Evolutionary conservation across 2,888 invertebrate genomes (phyloP).

Genomic region (Drosophila leonis): DNA sequence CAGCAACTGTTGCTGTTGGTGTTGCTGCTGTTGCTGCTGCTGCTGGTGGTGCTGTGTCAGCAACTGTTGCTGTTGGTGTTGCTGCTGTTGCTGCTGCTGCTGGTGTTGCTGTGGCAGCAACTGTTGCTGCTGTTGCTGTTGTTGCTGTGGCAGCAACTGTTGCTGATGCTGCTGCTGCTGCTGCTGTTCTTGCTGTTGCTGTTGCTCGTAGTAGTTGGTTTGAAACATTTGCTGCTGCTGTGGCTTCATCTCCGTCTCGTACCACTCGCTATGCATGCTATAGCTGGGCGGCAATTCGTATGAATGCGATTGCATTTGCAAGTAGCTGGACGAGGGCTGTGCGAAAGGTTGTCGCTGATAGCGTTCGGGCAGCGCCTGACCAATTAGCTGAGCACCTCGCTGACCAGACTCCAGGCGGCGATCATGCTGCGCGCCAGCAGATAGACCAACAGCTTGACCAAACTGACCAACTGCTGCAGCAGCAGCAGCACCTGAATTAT

Average conservation of each 20-base stretch:
- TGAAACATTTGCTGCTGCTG: not conserved
- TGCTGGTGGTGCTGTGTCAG: not conserved
- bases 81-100: not conserved
- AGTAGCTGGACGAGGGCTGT: slow-evolving; percentile 19
- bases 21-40: not conserved
- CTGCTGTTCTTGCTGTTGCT: no score
- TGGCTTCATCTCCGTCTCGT: slow-evolving; percentile 7
- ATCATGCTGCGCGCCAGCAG: slow-evolving; percentile 45
- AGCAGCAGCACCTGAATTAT: slow-evolving; percentile 29
- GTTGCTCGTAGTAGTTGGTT: not conserved
- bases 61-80: not conserved
- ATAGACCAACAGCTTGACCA: slow-evolving; percentile 41
- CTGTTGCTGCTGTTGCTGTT: not conserved
- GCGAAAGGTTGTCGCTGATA: slow-evolving; percentile 51
- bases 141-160: no score
- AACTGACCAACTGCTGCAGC: slow-evolving; percentile 36
- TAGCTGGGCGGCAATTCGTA: slow-evolving; percentile 58
- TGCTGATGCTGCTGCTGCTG: not conserved
- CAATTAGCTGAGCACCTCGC: slow-evolving; percentile 42
- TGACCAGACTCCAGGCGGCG: slow-evolving; percentile 46
- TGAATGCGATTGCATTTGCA: slow-evolving; percentile 72
- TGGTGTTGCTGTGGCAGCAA: not conserved
- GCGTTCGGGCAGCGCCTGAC: slow-evolving; percentile 55
- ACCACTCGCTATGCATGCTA: slow-evolving; percentile 38
- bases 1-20: not conserved